phyloP scores from a whole-genome alignment of 2,888 invertebrate species.

The Drosophila tanythrix region DNA sequence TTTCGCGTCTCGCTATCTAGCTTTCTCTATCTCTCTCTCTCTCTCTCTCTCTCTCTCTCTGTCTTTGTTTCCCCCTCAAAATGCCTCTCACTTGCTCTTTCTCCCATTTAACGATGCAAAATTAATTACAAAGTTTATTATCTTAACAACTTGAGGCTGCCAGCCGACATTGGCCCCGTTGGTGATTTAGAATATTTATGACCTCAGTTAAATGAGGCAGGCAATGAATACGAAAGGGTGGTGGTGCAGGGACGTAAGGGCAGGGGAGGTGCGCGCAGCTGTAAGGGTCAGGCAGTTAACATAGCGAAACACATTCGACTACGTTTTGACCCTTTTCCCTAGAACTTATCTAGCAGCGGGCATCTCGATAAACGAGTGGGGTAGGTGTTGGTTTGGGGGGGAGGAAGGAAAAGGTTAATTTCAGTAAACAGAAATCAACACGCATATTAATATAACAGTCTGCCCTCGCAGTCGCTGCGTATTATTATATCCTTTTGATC shows the following conservation, averaged over 20 bases:
- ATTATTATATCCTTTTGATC: conserved; percentile 57
- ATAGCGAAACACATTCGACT: conserved; percentile 41
- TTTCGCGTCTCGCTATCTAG: not conserved
- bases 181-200: conserved; percentile 81
- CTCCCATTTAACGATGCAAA: conserved; percentile 73
- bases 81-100: not conserved
- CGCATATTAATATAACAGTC: conserved; percentile 81
- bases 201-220: conserved; percentile 75
- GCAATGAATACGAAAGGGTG: conserved; percentile 51
- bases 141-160: conserved; percentile 74
- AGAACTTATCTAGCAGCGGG: conserved; percentile 66
- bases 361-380: conserved; percentile 57
- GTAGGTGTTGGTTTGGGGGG: not conserved
- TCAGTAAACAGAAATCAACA: conserved; percentile 82
- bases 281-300: conserved; percentile 32
- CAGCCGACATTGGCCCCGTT: conserved; percentile 55
- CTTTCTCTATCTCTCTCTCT: not conserved
- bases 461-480: conserved; percentile 43
- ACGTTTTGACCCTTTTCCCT: conserved; percentile 69
- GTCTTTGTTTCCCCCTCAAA: not conserved
- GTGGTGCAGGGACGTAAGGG: not conserved
- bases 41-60: not conserved
- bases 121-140: conserved; percentile 81
- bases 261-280: not conserved
- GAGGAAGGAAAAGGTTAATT: conserved; percentile 70